A percentile compares a stretch with the other conserved stretches of the same genome.
Conservation (phyloP, 2,888 invertebrate genomes). For the Troilus luridus region DNA sequence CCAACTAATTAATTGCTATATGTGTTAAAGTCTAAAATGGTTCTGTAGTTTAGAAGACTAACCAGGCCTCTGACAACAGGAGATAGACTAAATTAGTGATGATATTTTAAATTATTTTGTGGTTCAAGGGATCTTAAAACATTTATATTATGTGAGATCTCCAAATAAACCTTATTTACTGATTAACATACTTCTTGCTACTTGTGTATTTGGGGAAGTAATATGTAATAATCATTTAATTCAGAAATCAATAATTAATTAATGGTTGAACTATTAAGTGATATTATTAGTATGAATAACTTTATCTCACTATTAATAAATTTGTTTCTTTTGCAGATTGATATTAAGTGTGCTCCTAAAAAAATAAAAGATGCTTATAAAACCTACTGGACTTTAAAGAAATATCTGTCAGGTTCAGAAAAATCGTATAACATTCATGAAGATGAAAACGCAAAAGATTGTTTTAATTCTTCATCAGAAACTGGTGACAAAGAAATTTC, state of each 20-base stretch:
- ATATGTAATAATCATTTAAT: no score
- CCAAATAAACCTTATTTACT: no score
- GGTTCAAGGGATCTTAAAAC: no score
- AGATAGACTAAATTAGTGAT: no score
- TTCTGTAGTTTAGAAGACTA: not conserved
- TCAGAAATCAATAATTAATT: no score
- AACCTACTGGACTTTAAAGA: constrained; percentile 85
- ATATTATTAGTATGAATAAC: not conserved
- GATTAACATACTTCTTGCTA: no score
- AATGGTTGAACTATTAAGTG: not conserved
- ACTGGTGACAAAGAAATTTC: constrained; percentile 16
- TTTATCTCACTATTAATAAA: not conserved
- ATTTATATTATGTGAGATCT: no score
- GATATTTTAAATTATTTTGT: no score
- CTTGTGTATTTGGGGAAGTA: no score
- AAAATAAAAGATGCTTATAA: constrained; percentile 85
- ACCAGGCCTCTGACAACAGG: not conserved
- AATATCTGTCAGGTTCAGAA: constrained; percentile 80
- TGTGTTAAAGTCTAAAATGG: not conserved
- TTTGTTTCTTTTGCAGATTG: constrained; percentile 73
- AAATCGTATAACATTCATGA: constrained; percentile 51
- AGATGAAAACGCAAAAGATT: constrained; percentile 67
- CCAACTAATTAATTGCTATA: not conserved
- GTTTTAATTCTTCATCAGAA: constrained; percentile 62
- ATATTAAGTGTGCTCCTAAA: constrained; percentile 82